Base-by-base conservation (phyloP, 2,888 invertebrate species). In the Apotomis turbidana region DNA sequence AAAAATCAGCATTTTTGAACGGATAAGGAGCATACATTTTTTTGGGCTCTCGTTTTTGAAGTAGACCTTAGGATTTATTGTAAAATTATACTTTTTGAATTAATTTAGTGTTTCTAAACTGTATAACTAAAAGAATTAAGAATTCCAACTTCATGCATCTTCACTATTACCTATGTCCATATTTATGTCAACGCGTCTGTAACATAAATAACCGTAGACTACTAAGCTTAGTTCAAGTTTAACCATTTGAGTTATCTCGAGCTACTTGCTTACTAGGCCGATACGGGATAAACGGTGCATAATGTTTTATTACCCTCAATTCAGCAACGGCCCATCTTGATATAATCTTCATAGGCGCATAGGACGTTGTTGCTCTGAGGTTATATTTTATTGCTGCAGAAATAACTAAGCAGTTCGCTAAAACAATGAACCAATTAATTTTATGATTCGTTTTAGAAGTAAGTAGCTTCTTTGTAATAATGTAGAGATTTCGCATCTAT, bases 211-310 rank as follows among this genome's bases (percentile, higher is more conserved):
- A 52, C 51, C 36, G 51, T 13, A n/a, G 46, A 61, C 52, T 62
- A 69, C 10, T 41, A 9, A 69, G 8, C 68, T 69, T 62, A 79
- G 80, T 85, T 83, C 83, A 85, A 85, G 81, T 85, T 83, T 81
- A 85, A 84, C 80, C 78, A 84, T 84, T 87, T 81, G 78, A 81
- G 79, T 80, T 83, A 85, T 83, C 83, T 76, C 78, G 74, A 83
- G 83, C 81, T 69, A 69, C 74, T 84, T 89, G 74, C 62, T 76
- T 85, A 87, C 77, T 84, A 82, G 87, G 81, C 84, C 85, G 80
- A 82, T 82, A 83, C 85, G 71, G 76, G 72, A 68, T 74, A 71
- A 78, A 79, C 77, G 78, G 68, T 74, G 41, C 36, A 64, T 44
- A 38, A 55, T 38, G 54, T 64, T 64, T 51, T 55, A 27, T 15